Evolutionary conservation across 2,888 invertebrate genomes (phyloP), one percentile per base, ranked within the genome.

Genomic region (Drosophila demipolita): DNA sequence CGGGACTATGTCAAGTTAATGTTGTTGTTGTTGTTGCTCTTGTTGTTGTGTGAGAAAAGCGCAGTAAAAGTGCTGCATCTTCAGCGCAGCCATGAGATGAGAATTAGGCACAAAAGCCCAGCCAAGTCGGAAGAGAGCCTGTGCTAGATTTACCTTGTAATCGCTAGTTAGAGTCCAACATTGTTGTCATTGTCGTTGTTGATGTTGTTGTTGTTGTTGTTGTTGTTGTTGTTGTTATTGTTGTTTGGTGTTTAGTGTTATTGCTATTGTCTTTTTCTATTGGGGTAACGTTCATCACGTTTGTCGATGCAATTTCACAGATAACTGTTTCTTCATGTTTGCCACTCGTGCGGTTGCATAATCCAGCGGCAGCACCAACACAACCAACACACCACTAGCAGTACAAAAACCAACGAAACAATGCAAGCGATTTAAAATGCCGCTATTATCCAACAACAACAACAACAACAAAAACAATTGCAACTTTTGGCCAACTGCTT

Each of bases 201-300:
- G 36, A 7, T 36, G 38, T 53, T 48, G 55, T 62, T 67, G n/a
- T n/a, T n/a, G n/a, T n/a, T n/a, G 50, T 38, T 35, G 36, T 5
- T 38, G 50, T 38, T 35, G 36, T 5, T 38, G 53, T 32, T 61
- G 38, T 20, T 35, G n/a, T 23, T 23, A 1, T 23, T 23, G 50
- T 38, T 35, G 36, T 5, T 38, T 61, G 38, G 15, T 35, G n/a
- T 26, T 45, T 45, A 23, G 45, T 23, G 17, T 17, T 49, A 9
- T 49, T 49, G 49, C 49, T 17, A 49, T 62, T 58, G 62, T 54
- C 53, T 77, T 58, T 68, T 65, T 73, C 60, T 77, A 82, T 89
- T 88, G 81, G 80, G 90, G 87, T 88, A 90, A 88, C 83, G 83
- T 88, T 81, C 87, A 84, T 88, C 90, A 88, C 89, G 89, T 90